Percentiles rank a stretch among this genome's conserved stretches.
These are phyloP conservation scores for Lasioglossum marginatum DNA, from an alignment of 2,888 invertebrate genomes.

Conservation along the genomic window DNA sequence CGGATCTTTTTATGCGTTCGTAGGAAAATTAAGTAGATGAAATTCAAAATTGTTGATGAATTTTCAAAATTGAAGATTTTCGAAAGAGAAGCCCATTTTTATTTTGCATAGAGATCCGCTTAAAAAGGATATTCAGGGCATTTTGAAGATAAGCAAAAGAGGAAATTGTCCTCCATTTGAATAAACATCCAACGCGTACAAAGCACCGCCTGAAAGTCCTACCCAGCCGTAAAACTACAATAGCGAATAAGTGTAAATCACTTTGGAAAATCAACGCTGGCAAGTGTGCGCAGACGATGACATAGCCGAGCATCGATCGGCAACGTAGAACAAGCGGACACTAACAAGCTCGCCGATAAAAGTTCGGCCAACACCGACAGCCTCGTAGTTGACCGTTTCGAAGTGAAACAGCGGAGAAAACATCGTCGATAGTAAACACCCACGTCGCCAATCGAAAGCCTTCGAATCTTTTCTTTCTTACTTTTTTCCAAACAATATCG, in stretches of 20 bases:
- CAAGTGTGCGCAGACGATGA: neutral
- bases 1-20: no score
- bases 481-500: neutral
- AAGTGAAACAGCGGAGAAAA: conserved; percentile 3
- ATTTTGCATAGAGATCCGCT: no score
- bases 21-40: no score
- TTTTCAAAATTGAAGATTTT: no score
- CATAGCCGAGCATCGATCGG: neutral
- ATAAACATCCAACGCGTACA: neutral
- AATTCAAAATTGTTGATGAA: no score
- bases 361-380: neutral
- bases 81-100: no score
- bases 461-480: neutral
- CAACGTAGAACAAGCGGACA: neutral
- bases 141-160: no score
- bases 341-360: neutral
- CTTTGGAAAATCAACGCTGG: neutral
- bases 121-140: no score
- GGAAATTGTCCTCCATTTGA: neutral
- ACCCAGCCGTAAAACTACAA: neutral
- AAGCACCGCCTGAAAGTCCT: neutral
- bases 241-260: neutral
- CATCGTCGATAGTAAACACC: neutral
- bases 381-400: neutral
- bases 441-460: neutral